A percentile compares a stretch with the other conserved stretches of the same genome.
phyloP scores from a whole-genome alignment of 2,888 invertebrate genomes.

The Iselma pallidipennis region DNA sequence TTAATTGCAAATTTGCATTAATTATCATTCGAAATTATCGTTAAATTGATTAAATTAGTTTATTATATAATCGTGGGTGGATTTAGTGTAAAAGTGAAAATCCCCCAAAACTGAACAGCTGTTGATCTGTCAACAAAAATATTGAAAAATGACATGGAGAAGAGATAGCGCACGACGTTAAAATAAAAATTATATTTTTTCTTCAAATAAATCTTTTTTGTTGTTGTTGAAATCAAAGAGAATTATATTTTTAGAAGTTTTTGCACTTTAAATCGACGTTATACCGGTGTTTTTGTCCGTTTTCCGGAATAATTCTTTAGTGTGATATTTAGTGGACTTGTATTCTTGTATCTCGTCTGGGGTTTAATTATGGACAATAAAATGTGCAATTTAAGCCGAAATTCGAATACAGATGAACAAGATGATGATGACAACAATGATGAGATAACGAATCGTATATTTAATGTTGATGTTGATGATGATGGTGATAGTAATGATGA shows the following conservation, averaged over 20 bases:
- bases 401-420: slow-evolving; percentile 43
- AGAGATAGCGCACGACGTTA: slow-evolving; percentile 12
- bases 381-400: slow-evolving; percentile 51
- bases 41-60: not conserved
- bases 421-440: slow-evolving; percentile 44
- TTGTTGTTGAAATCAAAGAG: not conserved
- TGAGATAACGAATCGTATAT: slow-evolving; percentile 52
- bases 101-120: slow-evolving; percentile 26
- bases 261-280: too few species aligned
- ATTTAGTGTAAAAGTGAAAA: slow-evolving; percentile 7
- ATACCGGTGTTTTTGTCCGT: too few species aligned
- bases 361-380: slow-evolving; percentile 51
- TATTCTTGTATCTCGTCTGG: too few species aligned
- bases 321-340: too few species aligned
- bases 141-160: slow-evolving; percentile 29
- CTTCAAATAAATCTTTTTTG: not conserved
- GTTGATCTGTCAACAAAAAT: slow-evolving; percentile 25
- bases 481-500: slow-evolving; percentile 51
- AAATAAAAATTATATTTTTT: not conserved
- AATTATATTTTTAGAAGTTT: too few species aligned
- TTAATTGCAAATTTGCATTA: not conserved
- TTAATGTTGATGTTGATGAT: slow-evolving; percentile 52
- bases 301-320: not conserved
- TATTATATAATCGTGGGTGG: not conserved
- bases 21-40: not conserved